Percentiles rank a stretch among this genome's conserved stretches.
Evolutionary conservation across 64 coral and sea anemone species (phyloP).

Genomic region (Cladopsammia gracilis): DNA sequence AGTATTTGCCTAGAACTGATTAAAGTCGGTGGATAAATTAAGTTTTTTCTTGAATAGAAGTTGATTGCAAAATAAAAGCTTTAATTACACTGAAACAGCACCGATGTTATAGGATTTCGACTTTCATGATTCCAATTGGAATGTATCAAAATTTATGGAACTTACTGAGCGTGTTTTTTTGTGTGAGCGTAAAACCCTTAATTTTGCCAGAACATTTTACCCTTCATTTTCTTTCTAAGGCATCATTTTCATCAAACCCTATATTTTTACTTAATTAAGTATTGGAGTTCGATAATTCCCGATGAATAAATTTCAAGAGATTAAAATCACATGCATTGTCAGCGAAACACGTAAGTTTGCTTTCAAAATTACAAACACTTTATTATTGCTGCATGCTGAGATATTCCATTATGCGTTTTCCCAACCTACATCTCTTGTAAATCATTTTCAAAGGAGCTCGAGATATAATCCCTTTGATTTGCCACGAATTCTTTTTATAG

Average conservation of each 20-base stretch:
- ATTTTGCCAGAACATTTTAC: neutral
- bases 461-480: too few species aligned
- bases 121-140: too few species aligned
- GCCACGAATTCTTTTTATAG: too few species aligned
- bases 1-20: neutral
- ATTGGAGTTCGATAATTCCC: neutral
- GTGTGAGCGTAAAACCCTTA: too few species aligned
- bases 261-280: neutral
- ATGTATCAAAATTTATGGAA: too few species aligned
- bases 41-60: neutral
- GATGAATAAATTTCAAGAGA: neutral
- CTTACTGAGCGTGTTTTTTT: too few species aligned
- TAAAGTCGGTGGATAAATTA: neutral
- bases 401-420: too few species aligned
- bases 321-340: neutral
- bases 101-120: neutral
- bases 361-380: neutral
- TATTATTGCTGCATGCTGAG: neutral
- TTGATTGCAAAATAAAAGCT: conserved; percentile 14
- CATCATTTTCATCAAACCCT: neutral
- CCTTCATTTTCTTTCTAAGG: neutral
- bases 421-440: too few species aligned
- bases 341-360: neutral
- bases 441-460: too few species aligned
- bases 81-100: neutral